Base-by-base conservation (phyloP, 2,888 invertebrate genomes). In the Troides oblongomaculatus region DNA sequence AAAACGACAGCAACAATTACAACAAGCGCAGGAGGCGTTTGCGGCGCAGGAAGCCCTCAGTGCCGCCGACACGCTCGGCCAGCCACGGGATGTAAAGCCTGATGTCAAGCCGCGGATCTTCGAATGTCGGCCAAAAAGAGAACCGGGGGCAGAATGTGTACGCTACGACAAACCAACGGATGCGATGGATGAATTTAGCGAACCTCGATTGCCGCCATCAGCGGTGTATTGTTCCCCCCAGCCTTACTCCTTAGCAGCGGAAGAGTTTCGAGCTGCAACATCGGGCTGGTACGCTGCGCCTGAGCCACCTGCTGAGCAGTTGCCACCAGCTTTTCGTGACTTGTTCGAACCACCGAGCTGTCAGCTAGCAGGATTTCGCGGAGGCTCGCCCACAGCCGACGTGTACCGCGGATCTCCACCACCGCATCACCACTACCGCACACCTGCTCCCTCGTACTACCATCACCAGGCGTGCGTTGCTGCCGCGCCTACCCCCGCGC, bases 1-100 rank as follows among this genome's bases (percentile, higher is more conserved):
- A 73, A 97, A 97, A 83, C 93, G 97, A 12, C 97, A 97, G 82
- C 95, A 95, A 73, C 89, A 94, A 73, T 85, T 95, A 78, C 93
- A 93, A 71, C 93, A 89, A 70, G 92, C 90, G 66, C 92, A 92
- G 70, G 88, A 93, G 71, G 93, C 93, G 57, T 81, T 94, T 14
- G 88, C 90, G 1, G 89, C 92, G 7, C 90, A 88, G 74, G 93
- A 93, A 74, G 88, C 88, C 25, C 84, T 90, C 18, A 84, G 84
- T 60, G 84, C 86, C 8, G 85, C 87, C 21, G 91, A 90, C 57
- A 86, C 88, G 39, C 81, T 89, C 14, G 88, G 83, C 5, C 87
- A 86, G 62, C 87, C 89, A 79, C 93, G 94, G 70, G 93, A 94
- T 74, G 92, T 94, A 73, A 88, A 94, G 75, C 91, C 93, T 53